phyloP scores from a whole-genome alignment of 2,888 invertebrate species.

The Fissipunctia ypsillon region DNA sequence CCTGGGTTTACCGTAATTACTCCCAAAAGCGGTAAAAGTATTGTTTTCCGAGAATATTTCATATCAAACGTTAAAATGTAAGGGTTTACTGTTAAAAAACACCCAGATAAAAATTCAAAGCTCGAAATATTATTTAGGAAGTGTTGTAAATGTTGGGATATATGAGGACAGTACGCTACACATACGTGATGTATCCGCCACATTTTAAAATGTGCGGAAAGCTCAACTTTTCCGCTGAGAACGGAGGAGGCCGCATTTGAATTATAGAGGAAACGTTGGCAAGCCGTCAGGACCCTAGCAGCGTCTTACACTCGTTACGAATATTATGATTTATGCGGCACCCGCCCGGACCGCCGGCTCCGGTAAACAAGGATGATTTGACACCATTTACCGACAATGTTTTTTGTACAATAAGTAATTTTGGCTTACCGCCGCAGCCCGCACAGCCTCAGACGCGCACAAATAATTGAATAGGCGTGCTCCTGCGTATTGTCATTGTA shows the following conservation, averaged over 20 bases:
- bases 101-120: slow-evolving; percentile 49
- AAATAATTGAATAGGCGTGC: slow-evolving; percentile 85
- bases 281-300: slow-evolving; percentile 65
- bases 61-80: slow-evolving; percentile 22
- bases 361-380: slow-evolving; percentile 81
- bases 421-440: slow-evolving; percentile 65
- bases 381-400: slow-evolving; percentile 78
- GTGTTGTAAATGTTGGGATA: slow-evolving; percentile 51
- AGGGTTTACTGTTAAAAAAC: slow-evolving; percentile 30
- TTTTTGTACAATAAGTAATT: slow-evolving; percentile 73
- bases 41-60: slow-evolving; percentile 24
- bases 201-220: slow-evolving; percentile 69
- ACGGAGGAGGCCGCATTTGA: slow-evolving; percentile 69
- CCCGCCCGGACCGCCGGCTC: slow-evolving; percentile 63
- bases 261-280: slow-evolving; percentile 71
- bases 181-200: slow-evolving; percentile 59
- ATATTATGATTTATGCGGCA: slow-evolving; percentile 80
- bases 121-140: slow-evolving; percentile 54
- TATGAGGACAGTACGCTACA: slow-evolving; percentile 58
- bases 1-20: slow-evolving; percentile 24
- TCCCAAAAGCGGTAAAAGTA: slow-evolving; percentile 22
- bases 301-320: slow-evolving; percentile 75
- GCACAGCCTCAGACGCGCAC: slow-evolving; percentile 64
- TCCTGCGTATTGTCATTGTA: slow-evolving; percentile 86
- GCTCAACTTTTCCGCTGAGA: slow-evolving; percentile 69